Base-by-base conservation (phyloP, 2,113 vertebrate species). In the Carassius auratus region DNA sequence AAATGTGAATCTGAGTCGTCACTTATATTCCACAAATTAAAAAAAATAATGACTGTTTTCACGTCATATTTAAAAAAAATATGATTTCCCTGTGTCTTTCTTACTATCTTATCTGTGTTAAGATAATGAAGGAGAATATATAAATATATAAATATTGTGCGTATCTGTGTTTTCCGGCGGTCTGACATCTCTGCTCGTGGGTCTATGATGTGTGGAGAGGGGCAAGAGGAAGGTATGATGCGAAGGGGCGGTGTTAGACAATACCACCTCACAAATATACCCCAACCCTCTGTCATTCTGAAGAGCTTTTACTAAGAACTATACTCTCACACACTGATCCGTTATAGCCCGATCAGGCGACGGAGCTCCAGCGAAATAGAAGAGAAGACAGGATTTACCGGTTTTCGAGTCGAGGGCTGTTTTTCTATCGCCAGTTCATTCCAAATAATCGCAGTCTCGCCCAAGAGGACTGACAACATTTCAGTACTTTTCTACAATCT, bases 221-320 rank as follows among this genome's bases (percentile, higher is more conserved):
- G 38, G 26, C 26, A 64, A 38, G 78, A 36, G 71, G 80, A 71
- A 86, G 76, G 36, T 84, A 84, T 87, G 85, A 86, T 88, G 85
- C 69, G 84, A 81, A 82, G 77, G 85, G 69, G 85, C 89, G 92
- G 92, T 62, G 92, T 94, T 91, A 88, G 83, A 89, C 90, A 92
- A 86, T 81, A 86, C 81, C 73, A 57, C 93, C 93, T 90, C 90
- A 92, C 92, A 90, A 92, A 94, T 92, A 92, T 93, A 94, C 93
- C 92, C 93, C 92, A 86, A 78, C 88, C 81, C 86, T 83, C 87
- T 81, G 86, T 92, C 91, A 89, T 86, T 69, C 84, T 52, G 75
- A 83, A 79, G 33, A 82, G 26, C 81, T 86, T 90, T 87, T 76
- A 69, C 81, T 79, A 79, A 83, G 36, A 9, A 76, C 30, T 84